These are phyloP conservation scores for Calcarius lapponicus DNA, from an alignment of 2,797 vertebrate genomes.

Conservation along the genomic window DNA sequence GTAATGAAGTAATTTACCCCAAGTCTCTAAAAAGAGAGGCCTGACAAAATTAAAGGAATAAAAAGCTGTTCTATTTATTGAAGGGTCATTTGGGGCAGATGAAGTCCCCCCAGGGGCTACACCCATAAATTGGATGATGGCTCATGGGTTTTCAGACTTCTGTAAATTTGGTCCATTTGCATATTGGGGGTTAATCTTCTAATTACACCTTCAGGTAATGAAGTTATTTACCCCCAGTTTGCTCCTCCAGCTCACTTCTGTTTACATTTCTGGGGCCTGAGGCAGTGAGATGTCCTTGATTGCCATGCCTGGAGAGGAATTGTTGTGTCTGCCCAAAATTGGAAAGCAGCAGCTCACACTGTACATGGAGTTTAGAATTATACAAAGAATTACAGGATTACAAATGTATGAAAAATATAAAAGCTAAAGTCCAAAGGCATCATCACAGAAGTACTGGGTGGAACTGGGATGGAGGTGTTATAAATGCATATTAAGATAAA, in stretches of 20 bases:
- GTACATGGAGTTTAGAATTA: fast-evolving
- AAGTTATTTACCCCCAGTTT: background rate
- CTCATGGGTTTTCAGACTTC: too few species aligned
- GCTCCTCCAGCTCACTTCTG: background rate
- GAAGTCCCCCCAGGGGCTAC: too few species aligned
- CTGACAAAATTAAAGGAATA: too few species aligned
- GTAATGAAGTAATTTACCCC: too few species aligned
- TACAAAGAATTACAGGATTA: background rate
- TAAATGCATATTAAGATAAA: background rate
- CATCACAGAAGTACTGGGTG: fast-evolving
- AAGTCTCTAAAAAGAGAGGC: background rate
- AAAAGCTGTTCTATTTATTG: background rate
- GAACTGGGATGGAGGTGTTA: background rate
- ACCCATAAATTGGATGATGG: too few species aligned
- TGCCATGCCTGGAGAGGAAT: background rate
- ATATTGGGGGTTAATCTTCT: too few species aligned
- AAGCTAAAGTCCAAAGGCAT: background rate
- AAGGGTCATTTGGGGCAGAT: too few species aligned
- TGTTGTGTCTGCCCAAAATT: background rate
- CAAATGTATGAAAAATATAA: fast-evolving
- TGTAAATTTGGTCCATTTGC: too few species aligned
- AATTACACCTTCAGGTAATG: too few species aligned
- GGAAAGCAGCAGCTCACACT: background rate
- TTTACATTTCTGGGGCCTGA: background rate
- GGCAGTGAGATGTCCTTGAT: background rate